phyloP scores from a whole-genome alignment of 2,797 vertebrate species.

The Phoebastria nigripes region DNA sequence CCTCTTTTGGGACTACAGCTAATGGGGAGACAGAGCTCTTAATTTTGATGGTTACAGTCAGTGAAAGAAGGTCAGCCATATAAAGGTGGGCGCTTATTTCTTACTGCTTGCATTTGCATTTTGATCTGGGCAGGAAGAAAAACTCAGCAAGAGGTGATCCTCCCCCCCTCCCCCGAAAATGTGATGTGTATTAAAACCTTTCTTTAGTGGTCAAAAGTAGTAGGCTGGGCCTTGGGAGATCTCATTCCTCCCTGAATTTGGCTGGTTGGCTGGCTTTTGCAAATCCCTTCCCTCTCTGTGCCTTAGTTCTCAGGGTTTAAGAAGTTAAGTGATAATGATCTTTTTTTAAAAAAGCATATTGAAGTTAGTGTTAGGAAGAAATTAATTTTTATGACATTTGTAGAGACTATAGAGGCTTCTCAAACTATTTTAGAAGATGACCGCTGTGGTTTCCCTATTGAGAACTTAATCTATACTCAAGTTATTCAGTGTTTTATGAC shows the following conservation, averaged over 20 bases:
- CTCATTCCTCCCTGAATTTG: neutral
- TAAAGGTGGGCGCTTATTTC: neutral
- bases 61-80: neutral
- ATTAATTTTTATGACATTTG: neutral
- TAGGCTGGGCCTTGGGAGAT: neutral
- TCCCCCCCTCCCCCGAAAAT: neutral
- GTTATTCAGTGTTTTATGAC: neutral
- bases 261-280: neutral
- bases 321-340: neutral
- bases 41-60: neutral
- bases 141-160: neutral
- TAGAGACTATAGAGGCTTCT: neutral
- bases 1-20: neutral
- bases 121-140: neutral
- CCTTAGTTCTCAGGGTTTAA: neutral
- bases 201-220: neutral
- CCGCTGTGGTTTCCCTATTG: neutral
- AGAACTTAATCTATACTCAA: neutral
- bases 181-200: neutral
- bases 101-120: neutral
- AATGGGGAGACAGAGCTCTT: neutral
- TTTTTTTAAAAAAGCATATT: neutral
- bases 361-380: neutral
- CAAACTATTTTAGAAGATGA: neutral
- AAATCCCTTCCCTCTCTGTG: neutral